phyloP scores from a whole-genome alignment of 30 jellyfish, hydroid and myxozoan species.

The Aurelia coerulea region DNA sequence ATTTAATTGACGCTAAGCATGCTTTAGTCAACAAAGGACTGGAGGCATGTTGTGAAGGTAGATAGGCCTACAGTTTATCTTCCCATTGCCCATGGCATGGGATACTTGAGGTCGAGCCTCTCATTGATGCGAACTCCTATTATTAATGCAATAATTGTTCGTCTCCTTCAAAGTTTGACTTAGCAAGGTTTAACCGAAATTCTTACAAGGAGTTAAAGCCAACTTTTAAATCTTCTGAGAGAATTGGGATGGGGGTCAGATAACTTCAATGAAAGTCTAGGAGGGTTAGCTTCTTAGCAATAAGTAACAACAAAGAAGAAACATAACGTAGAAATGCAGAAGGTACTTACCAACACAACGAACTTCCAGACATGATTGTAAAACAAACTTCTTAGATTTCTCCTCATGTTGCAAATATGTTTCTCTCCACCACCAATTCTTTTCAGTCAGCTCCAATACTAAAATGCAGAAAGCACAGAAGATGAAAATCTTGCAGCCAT shows the following conservation, averaged over 20 bases:
- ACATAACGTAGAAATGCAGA: not conserved
- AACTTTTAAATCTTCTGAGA: too few relatives aligned
- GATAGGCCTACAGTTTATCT: too few relatives aligned
- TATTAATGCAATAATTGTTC: too few relatives aligned
- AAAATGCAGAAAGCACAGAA: not conserved
- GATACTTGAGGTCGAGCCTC: too few relatives aligned
- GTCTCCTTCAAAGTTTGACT: too few relatives aligned
- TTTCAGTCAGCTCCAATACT: not conserved
- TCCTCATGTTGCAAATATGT: conserved; percentile 1
- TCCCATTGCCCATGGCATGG: too few relatives aligned
- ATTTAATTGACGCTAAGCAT: too few relatives aligned
- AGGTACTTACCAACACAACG: conserved; percentile 40
- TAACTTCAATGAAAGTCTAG: not conserved
- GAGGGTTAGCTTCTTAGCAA: not conserved
- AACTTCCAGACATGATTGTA: conserved; percentile 59
- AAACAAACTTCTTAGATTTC: conserved; percentile 25
- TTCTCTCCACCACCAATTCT: not conserved
- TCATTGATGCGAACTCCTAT: too few relatives aligned
- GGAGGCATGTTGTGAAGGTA: too few relatives aligned
- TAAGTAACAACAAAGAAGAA: not conserved
- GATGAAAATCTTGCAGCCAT: not conserved
- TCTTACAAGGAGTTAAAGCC: too few relatives aligned
- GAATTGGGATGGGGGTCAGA: not conserved
- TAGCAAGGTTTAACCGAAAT: too few relatives aligned
- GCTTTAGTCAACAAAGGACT: too few relatives aligned